Evolutionary conservation across 2,113 vertebrate genomes (phyloP).

Genomic region (Gavialis gangeticus): DNA sequence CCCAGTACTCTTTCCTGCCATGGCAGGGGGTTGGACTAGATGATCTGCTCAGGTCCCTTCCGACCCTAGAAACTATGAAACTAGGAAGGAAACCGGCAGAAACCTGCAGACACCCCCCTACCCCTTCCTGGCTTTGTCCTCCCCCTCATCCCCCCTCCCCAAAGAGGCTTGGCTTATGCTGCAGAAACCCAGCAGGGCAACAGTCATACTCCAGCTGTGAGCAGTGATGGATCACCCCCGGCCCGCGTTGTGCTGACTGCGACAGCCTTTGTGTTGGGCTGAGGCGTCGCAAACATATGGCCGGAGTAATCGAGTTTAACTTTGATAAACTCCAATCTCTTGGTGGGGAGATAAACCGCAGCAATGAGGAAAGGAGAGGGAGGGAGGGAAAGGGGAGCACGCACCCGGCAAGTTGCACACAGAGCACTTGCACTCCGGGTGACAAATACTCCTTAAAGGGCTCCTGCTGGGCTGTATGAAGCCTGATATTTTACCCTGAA

Average conservation of each 20-base stretch:
- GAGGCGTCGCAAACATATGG: conserved; percentile 43
- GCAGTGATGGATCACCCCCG: conserved; percentile 14
- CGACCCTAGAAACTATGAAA: too few species aligned
- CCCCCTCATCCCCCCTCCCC: background rate
- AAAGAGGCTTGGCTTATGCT: background rate
- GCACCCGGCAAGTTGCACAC: background rate
- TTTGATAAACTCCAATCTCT: conserved; percentile 62
- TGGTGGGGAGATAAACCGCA: conserved; percentile 13
- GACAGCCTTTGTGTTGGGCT: conserved; percentile 4
- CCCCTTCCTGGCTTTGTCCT: background rate
- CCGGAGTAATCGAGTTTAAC: conserved; percentile 49
- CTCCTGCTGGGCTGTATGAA: background rate
- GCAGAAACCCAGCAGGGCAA: background rate
- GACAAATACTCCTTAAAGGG: background rate
- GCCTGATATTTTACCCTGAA: background rate
- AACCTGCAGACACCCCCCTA: background rate
- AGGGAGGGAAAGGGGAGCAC: background rate
- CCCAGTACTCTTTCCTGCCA: too few species aligned
- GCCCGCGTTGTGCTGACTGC: background rate
- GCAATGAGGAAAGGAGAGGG: background rate
- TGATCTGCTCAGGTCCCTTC: too few species aligned
- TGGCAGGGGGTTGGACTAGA: too few species aligned
- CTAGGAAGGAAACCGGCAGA: background rate
- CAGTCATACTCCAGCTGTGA: background rate
- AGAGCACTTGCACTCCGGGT: background rate